These are phyloP conservation scores for Serilophus lunatus DNA, from an alignment of 2,113 vertebrate species.

Conservation along the genomic window DNA sequence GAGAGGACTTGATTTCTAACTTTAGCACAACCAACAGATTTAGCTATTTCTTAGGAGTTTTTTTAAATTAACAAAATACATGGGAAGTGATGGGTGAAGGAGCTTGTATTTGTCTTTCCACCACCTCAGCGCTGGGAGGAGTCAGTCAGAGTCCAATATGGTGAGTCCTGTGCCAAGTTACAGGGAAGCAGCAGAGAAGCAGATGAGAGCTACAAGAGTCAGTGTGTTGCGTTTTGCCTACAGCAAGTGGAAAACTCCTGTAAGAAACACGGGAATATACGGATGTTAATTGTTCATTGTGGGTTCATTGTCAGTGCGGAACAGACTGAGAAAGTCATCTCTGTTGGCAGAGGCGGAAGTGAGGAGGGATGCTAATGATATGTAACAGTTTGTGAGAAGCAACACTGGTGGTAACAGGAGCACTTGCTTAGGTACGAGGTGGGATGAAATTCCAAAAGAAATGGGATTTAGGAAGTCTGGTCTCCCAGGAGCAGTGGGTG, in stretches of 20 bases:
- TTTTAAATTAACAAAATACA: rapidly evolving
- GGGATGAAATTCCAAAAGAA: background rate
- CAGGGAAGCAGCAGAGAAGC: background rate
- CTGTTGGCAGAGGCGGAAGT: background rate
- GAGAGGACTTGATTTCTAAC: background rate
- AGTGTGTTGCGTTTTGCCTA: background rate
- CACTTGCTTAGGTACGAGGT: background rate
- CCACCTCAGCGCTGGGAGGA: rapidly evolving
- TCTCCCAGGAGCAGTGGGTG: background rate
- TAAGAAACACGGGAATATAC: background rate
- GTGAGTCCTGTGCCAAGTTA: background rate
- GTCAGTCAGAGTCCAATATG: background rate
- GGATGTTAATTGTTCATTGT: background rate
- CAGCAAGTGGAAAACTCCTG: background rate
- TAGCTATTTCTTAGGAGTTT: background rate
- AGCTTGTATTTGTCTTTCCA: background rate
- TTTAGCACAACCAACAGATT: background rate
- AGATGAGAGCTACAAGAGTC: background rate
- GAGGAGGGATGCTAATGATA: background rate
- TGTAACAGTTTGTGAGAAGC: background rate
- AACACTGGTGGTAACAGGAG: background rate
- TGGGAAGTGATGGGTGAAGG: background rate
- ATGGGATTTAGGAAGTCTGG: background rate
- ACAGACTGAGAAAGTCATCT: background rate
- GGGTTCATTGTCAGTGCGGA: background rate